Evolutionary conservation across 2,888 invertebrate genomes (phyloP), one percentile per base, ranked within the genome.

Genomic region (Elegia similella): DNA sequence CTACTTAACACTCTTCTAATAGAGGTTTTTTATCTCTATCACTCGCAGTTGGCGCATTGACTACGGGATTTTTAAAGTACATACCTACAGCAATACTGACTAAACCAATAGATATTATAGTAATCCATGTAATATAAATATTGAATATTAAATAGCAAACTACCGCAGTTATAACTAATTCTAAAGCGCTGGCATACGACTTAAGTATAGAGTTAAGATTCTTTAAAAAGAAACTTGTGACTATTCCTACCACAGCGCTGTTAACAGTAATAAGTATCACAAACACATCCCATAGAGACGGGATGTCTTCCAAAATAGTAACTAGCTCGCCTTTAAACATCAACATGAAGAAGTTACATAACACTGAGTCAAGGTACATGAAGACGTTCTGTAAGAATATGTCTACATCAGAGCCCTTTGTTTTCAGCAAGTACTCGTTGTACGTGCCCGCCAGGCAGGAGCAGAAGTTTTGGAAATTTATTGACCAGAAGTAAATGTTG

Each of bases 381-480:
- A 97, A 98, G 7, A 98, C 94, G 82, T 98, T 99, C 86, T 98
- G 98, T 64, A 98, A 88, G 86, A 97, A 97, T 72, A 98, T 96
- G 76, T 98, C 96, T 0, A 98, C 95, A 65, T 95, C 94, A 2
- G 95, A 94, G 15, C 97, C 97, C 69, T 95, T 94, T 30, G 95
- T 95, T 89, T 98, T 98, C 3, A 99, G 89, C 55, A 99, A 91
- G 84, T 97, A 98, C 80, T 99, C 98, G 80, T 98, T 98, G 83
- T 98, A 99, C 2, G 98, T 98, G 6, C 98, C 98, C 0, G 98
- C 98, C 60, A 98, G 87, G 70, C 98, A 98, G 0, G 98, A 98
- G 76, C 96, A 98, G 64, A 98, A 93, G 53, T 96, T 96, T 93
- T 98, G 95, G 16, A 96, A 93, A 62, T 94, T 89, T 59, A 95